Conservation (phyloP, 2,888 invertebrate species). For the Xylocampa areola region DNA sequence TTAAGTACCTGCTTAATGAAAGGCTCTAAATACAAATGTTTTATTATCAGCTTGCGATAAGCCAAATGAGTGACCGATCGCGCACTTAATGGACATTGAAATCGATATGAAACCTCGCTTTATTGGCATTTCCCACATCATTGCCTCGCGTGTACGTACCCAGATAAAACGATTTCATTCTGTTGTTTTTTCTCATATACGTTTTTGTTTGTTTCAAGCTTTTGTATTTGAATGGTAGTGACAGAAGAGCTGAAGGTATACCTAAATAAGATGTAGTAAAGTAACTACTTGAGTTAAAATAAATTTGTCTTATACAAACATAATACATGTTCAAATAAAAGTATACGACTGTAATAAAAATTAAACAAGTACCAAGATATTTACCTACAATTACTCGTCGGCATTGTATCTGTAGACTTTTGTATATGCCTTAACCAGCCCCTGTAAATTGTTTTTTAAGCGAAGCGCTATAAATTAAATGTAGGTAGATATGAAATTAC, state of each 20-base stretch:
- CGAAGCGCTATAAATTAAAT: too few relatives aligned
- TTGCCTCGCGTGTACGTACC: constrained; percentile 25
- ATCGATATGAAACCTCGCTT: constrained; percentile 53
- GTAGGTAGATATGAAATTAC: too few relatives aligned
- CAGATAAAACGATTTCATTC: constrained; percentile 43
- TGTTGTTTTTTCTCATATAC: too few relatives aligned
- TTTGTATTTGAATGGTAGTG: background rate
- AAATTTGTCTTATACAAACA: too few relatives aligned
- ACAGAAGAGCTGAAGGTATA: background rate
- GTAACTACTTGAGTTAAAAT: too few relatives aligned
- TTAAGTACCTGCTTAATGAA: constrained; percentile 35
- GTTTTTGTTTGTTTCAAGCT: constrained; percentile 20
- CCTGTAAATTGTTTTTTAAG: too few relatives aligned
- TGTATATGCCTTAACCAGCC: too few relatives aligned
- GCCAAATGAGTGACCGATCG: constrained; percentile 45
- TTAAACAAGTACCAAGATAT: too few relatives aligned
- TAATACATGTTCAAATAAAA: too few relatives aligned
- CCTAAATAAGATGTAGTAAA: background rate
- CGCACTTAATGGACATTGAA: constrained; percentile 58
- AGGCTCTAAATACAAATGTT: constrained; percentile 27
- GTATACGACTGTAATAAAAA: too few relatives aligned
- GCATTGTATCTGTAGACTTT: too few relatives aligned
- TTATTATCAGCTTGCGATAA: constrained; percentile 47
- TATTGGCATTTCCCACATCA: constrained; percentile 44
- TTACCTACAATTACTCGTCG: too few relatives aligned